Evolutionary conservation across 2,113 vertebrate genomes (phyloP), one percentile per base, ranked within the genome.

Genomic region (Pangasianodon hypophthalmus): DNA sequence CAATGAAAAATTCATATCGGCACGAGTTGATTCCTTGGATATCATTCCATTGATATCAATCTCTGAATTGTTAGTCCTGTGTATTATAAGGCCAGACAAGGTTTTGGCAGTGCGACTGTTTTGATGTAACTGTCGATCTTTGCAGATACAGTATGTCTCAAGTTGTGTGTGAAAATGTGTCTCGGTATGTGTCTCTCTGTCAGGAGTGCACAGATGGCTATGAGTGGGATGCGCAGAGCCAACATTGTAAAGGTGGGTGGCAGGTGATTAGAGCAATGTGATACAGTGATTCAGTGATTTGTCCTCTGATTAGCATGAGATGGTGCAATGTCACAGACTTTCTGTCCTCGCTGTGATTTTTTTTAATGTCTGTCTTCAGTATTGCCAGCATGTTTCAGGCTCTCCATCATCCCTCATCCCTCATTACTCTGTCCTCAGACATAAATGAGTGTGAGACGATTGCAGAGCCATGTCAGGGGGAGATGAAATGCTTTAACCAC

Each of bases 401-500:
- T 60, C 21, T 83, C 21, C 21, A 41, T 83, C 81, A 58, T 60
- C 32, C 2, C 2, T 82, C 81, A 21, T 21, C 1, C 89, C 58
- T 91, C 54, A 41, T 80, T 86, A 1, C 41, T 87, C 86, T 84
- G 86, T 88, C 54, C 77, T 82, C 94, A 98, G 97, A 98, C 92
- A 96, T 98, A 91, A 97, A 98, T 0, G 97, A 98, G 94, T 98
- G 97, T 50, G 96, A 97, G 92, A 98, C 96, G 64, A 98, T 98
- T 81, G 95, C 95, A 0, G 96, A 97, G 52, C 96, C 97, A 84
- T 98, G 97, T 94, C 97, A 97, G 88, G 97, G 97, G 41, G 97
- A 97, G 88, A 98, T 98, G 97, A 98, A 98, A 90, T 98, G 97
- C 91, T 98, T 98, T 94, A 98, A 98, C 93, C 97, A 98, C 94